Evolutionary conservation across 2,888 invertebrate species (phyloP), one percentile per base, ranked within the genome.

Genomic region (Watsonalla cultraria): DNA sequence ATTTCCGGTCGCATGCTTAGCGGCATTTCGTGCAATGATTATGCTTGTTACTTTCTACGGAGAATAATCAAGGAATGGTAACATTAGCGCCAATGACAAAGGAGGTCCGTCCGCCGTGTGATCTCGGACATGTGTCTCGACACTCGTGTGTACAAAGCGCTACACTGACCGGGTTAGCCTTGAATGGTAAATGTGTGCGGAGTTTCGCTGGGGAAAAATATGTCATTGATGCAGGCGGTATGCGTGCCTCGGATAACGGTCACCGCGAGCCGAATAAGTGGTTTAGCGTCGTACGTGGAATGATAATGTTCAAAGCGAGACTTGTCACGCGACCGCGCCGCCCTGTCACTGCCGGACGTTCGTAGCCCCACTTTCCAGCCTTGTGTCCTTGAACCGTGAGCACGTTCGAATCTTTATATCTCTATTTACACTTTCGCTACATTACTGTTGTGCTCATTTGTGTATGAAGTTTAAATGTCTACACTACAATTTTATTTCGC

Each of bases 161-260:
- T 77, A 73, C 78, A 79, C 78, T 90, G 86, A 90, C 90, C 90
- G 86, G 89, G 90, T 90, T 87, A 90, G 76, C 86, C 82, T 83
- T 87, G 84, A 88, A 89, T 89, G 86, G 86, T 82, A 87, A 89
- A 87, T 86, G 85, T 85, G 82, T 72, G 80, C 80, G 72, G 78
- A 86, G 86, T 89, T 88, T 87, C 84, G 84, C 86, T 71, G 74
- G 76, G 83, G 83, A 88, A 89, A 90, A 90, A 89, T 89, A 84
- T 88, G 87, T 83, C 89, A 89, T 88, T 88, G 88, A 88, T 86
- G 88, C 88, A 86, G 77, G 76, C 80, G 66, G 80, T 80, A 86
- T 89, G 88, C 89, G 87, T 90, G 89, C 81, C 77, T 67, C 79
- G 80, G 78, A 76, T 90, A 90, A 90, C 90, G 90, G 90, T 87